Evolutionary conservation across 2,797 vertebrate species (phyloP).

Genomic region (Molossus alvarezi): DNA sequence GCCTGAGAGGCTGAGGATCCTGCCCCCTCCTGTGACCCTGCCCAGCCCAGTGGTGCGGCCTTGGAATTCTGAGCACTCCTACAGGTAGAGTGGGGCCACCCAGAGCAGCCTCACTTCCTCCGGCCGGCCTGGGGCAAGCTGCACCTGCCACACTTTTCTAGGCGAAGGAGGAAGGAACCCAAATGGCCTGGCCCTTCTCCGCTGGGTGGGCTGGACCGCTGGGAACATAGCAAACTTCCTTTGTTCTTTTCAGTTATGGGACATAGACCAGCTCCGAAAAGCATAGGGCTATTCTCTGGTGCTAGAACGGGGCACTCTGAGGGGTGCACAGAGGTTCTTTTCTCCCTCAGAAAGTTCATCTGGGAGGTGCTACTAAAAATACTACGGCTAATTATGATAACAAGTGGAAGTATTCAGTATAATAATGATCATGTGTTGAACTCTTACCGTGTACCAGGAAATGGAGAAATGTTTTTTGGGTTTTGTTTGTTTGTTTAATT

Average conservation of each 20-base stretch:
- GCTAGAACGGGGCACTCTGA: not conserved
- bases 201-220: not conserved
- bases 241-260: not conserved
- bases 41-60: conserved; percentile 17
- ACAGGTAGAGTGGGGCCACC: conserved; percentile 72
- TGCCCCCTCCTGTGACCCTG: conserved; percentile 55
- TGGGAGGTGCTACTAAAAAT: not conserved
- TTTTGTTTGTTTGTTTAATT: no score
- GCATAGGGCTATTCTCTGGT: not conserved
- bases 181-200: not conserved
- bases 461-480: not conserved
- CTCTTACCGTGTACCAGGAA: conserved; percentile 7
- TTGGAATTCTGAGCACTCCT: conserved; percentile 40
- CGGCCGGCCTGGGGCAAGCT: not conserved
- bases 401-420: not conserved
- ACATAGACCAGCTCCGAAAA: conserved; percentile 9
- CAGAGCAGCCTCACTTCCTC: not conserved
- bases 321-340: not conserved
- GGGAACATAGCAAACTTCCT: not conserved
- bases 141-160: not conserved
- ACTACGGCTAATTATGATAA: not conserved
- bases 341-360: conserved; percentile 32
- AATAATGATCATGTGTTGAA: not conserved
- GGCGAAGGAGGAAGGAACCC: not conserved
- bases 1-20: conserved; percentile 56